Percentiles rank a stretch among this genome's conserved stretches.
Conservation (phyloP, 2,888 invertebrate species). For the Carpatolechia fugitivella region DNA sequence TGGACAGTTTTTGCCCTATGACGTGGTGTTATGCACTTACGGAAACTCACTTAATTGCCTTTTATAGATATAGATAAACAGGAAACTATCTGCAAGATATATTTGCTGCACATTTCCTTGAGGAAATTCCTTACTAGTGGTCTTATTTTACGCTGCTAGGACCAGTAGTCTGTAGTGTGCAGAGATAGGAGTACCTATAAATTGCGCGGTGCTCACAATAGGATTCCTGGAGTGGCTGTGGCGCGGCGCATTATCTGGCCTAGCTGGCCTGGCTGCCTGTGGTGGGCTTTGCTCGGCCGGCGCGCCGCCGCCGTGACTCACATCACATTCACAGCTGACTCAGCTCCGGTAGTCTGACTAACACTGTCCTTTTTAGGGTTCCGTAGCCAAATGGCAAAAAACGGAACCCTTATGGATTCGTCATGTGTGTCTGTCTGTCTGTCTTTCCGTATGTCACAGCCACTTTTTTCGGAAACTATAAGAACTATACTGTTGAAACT, state of each 20-base stretch:
- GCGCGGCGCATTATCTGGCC: slow-evolving; percentile 49
- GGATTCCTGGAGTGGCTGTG: slow-evolving; percentile 62
- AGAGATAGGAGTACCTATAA: slow-evolving; percentile 64
- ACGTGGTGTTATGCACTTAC: slow-evolving; percentile 18
- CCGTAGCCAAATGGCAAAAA: no score
- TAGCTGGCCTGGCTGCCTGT: slow-evolving; percentile 34
- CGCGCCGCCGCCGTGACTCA: slow-evolving; percentile 57
- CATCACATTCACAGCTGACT: slow-evolving; percentile 42
- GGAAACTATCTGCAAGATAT: slow-evolving; percentile 5
- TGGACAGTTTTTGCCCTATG: slow-evolving; percentile 21
- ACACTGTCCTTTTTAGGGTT: no score
- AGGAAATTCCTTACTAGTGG: slow-evolving; percentile 23
- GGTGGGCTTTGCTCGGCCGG: slow-evolving; percentile 48
- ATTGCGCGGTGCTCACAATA: slow-evolving; percentile 64
- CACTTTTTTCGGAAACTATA: no score
- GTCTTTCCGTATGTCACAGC: no score
- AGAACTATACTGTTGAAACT: no score
- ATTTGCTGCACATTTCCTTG: neutral
- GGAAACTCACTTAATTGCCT: slow-evolving; percentile 11
- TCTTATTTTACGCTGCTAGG: slow-evolving; percentile 28
- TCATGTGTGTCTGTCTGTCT: no score
- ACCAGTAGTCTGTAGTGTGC: slow-evolving; percentile 46
- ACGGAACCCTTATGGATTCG: no score
- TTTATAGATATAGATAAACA: slow-evolving; percentile 2
- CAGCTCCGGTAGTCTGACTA: slow-evolving; percentile 48